Evolutionary conservation across 2,113 vertebrate species (phyloP).

Genomic region (cat (Felis catus)): F.catus_Fca126_mat1.0 CM031412.1:96360001-96360500

Average conservation of each 20-base stretch:
- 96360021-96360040: too few species aligned
- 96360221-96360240: not conserved
- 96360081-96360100: not conserved
- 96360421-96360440: too few species aligned
- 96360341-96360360: not conserved
- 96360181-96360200: not conserved
- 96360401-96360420: not conserved
- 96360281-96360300: not conserved
- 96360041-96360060: too few species aligned
- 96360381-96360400: not conserved
- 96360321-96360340: not conserved
- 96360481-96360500: too few species aligned
- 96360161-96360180: not conserved
- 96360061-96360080: too few species aligned
- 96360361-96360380: not conserved
- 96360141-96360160: conserved; percentile 22
- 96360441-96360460: too few species aligned
- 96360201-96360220: not conserved
- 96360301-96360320: not conserved
- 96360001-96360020: too few species aligned
- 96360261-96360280: not conserved
- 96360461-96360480: too few species aligned
- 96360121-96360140: not conserved
- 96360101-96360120: conserved; percentile 22
- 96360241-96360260: not conserved